These are phyloP conservation scores for Corvus hawaiiensis DNA, from an alignment of 2,113 vertebrate genomes.

Conservation along the genomic window DNA sequence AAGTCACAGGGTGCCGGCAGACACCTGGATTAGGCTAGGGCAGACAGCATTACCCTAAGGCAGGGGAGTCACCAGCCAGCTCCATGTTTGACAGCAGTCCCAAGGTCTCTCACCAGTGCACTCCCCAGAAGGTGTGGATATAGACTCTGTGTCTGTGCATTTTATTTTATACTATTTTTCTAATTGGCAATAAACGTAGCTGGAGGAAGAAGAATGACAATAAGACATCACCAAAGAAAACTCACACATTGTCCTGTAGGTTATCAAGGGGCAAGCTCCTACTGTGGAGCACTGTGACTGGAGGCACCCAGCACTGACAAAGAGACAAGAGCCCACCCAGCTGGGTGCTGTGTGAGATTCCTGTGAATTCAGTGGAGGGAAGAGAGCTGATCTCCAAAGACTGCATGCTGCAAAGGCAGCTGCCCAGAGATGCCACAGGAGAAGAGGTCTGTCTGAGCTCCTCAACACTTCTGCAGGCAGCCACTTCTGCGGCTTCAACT, in stretches of 20 bases:
- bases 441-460: neutral
- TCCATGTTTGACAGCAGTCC: no score
- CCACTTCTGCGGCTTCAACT: neutral
- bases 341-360: neutral
- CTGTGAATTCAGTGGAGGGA: neutral
- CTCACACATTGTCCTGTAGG: neutral
- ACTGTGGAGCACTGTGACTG: neutral
- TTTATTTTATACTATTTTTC: neutral
- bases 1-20: neutral
- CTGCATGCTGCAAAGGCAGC: neutral
- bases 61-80: neutral
- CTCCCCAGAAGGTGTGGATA: neutral
- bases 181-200: neutral
- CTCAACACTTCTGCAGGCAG: neutral
- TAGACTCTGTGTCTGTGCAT: neutral
- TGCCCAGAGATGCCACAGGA: neutral
- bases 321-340: neutral
- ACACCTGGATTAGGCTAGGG: neutral
- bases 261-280: neutral
- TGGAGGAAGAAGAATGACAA: neutral
- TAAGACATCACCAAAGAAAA: neutral
- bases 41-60: neutral
- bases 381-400: neutral
- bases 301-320: neutral
- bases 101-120: neutral